These are phyloP conservation scores for Vimba vimba DNA, from an alignment of 2,113 vertebrate genomes.

Conservation along the genomic window DNA sequence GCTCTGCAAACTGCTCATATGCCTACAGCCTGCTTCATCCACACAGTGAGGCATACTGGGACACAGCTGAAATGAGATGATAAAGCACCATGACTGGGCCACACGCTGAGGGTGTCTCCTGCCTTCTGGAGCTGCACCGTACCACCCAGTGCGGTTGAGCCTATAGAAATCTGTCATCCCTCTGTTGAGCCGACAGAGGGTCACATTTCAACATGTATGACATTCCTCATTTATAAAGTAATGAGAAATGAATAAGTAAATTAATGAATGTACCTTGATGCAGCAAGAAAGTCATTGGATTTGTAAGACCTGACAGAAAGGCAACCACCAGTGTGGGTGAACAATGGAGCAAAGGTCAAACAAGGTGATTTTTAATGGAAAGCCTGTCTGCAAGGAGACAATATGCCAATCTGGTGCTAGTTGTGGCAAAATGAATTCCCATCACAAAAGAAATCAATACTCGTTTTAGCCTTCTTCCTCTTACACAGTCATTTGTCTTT, in stretches of 20 bases:
- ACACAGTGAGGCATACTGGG: background rate
- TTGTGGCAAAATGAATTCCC: slow-evolving; percentile 61
- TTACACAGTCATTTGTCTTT: slow-evolving; percentile 59
- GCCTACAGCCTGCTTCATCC: background rate
- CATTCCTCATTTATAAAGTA: slow-evolving; percentile 12
- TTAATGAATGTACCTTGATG: background rate
- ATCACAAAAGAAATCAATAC: slow-evolving; percentile 64
- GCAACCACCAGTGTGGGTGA: slow-evolving; percentile 6
- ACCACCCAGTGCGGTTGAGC: slow-evolving; percentile 11
- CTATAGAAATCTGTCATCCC: slow-evolving; percentile 39
- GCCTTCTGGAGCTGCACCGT: slow-evolving; percentile 21
- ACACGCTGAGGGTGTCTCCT: slow-evolving; percentile 36
- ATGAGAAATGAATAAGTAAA: slow-evolving; percentile 32
- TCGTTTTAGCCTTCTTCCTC: slow-evolving; percentile 62
- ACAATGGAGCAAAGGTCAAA: slow-evolving; percentile 53
- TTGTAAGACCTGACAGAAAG: slow-evolving; percentile 16
- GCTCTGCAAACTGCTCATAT: background rate
- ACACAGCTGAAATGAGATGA: slow-evolving; percentile 24
- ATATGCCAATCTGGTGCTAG: slow-evolving; percentile 57
- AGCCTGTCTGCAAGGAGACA: slow-evolving; percentile 55
- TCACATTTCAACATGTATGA: slow-evolving; percentile 27
- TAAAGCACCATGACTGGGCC: slow-evolving; percentile 25
- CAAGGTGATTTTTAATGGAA: slow-evolving; percentile 65
- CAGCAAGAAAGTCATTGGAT: background rate
- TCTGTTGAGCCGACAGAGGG: background rate